Evolutionary conservation across 2,113 vertebrate genomes (phyloP).

Genomic region (Grammomys dolichurus): DNA sequence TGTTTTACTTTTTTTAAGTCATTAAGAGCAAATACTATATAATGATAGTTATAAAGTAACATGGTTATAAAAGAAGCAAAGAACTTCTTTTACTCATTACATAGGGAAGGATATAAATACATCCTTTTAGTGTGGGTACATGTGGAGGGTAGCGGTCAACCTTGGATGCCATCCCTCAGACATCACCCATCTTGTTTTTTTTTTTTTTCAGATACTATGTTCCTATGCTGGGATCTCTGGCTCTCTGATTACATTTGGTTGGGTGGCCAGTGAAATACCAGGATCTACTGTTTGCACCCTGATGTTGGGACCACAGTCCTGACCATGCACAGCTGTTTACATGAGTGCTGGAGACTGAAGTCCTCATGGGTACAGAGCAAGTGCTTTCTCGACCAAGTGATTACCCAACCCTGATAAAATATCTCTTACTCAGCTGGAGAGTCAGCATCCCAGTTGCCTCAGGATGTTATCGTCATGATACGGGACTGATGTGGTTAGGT

Average conservation of each 20-base stretch:
- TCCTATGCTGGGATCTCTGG: neutral
- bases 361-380: neutral
- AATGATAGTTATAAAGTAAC: conserved; percentile 38
- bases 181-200: neutral
- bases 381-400: neutral
- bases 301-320: neutral
- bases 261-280: neutral
- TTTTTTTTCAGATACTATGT: neutral
- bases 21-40: conserved; percentile 30
- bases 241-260: neutral
- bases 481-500: neutral
- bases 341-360: neutral
- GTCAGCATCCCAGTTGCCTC: neutral
- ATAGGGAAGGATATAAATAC: neutral
- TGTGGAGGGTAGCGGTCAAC: too few species aligned
- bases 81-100: conserved; percentile 24
- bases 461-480: neutral
- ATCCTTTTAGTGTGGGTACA: neutral
- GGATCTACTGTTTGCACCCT: neutral
- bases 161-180: neutral
- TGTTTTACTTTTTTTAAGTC: neutral
- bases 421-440: neutral
- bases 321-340: neutral
- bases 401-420: neutral
- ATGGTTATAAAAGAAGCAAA: conserved; percentile 36